These are phyloP conservation scores for Drosophila nigritarsus DNA, from an alignment of 2,888 invertebrate species.

Conservation along the genomic window DNA sequence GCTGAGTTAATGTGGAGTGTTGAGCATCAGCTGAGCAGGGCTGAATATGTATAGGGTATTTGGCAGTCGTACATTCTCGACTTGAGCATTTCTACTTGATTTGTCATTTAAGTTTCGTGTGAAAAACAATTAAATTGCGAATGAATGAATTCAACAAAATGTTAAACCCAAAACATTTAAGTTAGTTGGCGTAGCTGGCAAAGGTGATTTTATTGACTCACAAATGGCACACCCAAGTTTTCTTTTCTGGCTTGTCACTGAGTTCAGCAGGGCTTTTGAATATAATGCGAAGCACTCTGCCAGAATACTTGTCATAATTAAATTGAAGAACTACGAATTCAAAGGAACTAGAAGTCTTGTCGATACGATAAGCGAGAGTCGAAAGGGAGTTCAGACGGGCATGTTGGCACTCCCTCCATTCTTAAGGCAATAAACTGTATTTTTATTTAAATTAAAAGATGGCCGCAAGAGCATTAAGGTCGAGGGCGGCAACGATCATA, in stretches of 20 bases:
- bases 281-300: neutral
- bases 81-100: neutral
- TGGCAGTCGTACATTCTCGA: neutral
- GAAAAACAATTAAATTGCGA: constrained; percentile 24
- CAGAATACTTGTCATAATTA: constrained; percentile 38
- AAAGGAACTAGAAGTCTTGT: constrained; percentile 22
- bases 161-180: constrained; percentile 17
- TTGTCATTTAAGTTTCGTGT: constrained; percentile 11
- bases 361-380: neutral
- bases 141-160: constrained; percentile 10
- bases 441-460: constrained; percentile 68
- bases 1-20: neutral
- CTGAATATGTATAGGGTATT: neutral
- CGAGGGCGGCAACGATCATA: constrained; percentile 61
- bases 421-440: constrained; percentile 58
- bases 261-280: neutral
- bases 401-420: constrained; percentile 1
- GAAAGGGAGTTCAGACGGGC: neutral
- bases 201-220: constrained; percentile 26
- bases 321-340: constrained; percentile 45
- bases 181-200: constrained; percentile 7
- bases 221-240: constrained; percentile 22
- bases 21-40: neutral
- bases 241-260: constrained; percentile 3
- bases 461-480: constrained; percentile 25